These are phyloP conservation scores for Amitus sp. DNA, from an alignment of 2,888 invertebrate genomes.

Conservation along the genomic window DNA sequence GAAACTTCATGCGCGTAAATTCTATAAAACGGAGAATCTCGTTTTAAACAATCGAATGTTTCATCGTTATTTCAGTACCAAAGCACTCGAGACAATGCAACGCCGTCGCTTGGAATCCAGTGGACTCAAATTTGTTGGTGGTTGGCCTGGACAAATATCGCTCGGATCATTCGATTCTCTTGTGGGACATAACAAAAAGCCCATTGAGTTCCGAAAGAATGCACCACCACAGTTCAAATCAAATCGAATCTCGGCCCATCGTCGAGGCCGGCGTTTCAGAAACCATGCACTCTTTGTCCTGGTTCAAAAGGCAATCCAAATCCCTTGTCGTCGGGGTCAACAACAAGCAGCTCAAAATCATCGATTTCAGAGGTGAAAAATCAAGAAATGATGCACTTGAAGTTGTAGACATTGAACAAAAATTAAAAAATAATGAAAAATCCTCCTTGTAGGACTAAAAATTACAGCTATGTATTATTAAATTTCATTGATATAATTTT, in stretches of 20 bases:
- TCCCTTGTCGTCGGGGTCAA: slow-evolving; percentile 91
- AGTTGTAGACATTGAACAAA: too few relatives aligned
- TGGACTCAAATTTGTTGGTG: slow-evolving; percentile 83
- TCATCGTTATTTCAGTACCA: slow-evolving; percentile 80
- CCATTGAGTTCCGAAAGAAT: slow-evolving; percentile 60
- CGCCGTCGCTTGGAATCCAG: slow-evolving; percentile 87
- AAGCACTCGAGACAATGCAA: slow-evolving; percentile 88
- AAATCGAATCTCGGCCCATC: slow-evolving; percentile 71
- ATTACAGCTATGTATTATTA: too few relatives aligned
- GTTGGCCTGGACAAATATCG: slow-evolving; percentile 91
- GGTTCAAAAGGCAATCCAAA: slow-evolving; percentile 80
- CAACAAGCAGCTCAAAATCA: slow-evolving; percentile 86
- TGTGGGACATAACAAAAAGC: slow-evolving; percentile 84
- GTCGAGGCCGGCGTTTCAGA: slow-evolving; percentile 86
- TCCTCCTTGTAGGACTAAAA: too few relatives aligned
- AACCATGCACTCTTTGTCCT: slow-evolving; percentile 84
- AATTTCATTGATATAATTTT: too few relatives aligned
- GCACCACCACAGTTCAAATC: slow-evolving; percentile 59
- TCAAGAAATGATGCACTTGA: too few relatives aligned
- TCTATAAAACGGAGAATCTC: too few relatives aligned
- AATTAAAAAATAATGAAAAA: too few relatives aligned
- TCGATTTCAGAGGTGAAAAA: slow-evolving; percentile 90
- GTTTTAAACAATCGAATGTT: too few relatives aligned
- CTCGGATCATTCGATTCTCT: slow-evolving; percentile 85
- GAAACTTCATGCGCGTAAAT: too few relatives aligned